A percentile compares a stretch with the other conserved stretches of the same genome.
phyloP scores from a whole-genome alignment of 2,113 vertebrate species.

The Oryzias woworae region DNA sequence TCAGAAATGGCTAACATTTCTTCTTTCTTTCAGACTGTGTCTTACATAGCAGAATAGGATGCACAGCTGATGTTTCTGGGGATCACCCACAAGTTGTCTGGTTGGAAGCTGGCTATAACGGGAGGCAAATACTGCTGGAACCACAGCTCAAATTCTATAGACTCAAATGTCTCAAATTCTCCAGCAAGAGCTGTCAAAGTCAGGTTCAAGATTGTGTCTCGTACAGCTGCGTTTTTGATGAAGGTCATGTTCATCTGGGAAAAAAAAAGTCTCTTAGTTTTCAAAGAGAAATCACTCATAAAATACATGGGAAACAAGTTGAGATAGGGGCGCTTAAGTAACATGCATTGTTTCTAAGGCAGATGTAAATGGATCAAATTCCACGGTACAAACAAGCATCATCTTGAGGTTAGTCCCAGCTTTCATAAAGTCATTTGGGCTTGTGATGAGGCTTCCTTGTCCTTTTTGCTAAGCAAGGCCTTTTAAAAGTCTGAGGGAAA shows the following conservation, averaged over 20 bases:
- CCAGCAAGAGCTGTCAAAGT: slow-evolving; percentile 48
- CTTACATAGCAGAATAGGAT: slow-evolving; percentile 51
- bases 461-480: no score
- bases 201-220: slow-evolving; percentile 44
- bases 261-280: background rate
- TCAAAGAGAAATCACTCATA: background rate
- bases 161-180: slow-evolving; percentile 31
- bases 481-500: background rate
- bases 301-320: no score
- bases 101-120: slow-evolving; percentile 39
- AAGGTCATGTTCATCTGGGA: slow-evolving; percentile 28
- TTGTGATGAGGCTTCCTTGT: no score
- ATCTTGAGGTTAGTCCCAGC: no score
- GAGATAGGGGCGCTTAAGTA: no score
- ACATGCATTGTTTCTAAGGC: no score
- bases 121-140: slow-evolving; percentile 47
- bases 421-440: no score
- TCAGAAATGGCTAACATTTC: background rate
- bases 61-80: slow-evolving; percentile 56
- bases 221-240: slow-evolving; percentile 6
- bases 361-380: no score
- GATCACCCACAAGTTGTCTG: slow-evolving; percentile 32
- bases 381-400: no score
- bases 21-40: background rate
- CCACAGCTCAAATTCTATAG: slow-evolving; percentile 44